Percentiles rank a stretch among this genome's conserved stretches.
phyloP scores from a whole-genome alignment of 2,797 vertebrate genomes.

The Chiroxiphia lanceolata region DNA sequence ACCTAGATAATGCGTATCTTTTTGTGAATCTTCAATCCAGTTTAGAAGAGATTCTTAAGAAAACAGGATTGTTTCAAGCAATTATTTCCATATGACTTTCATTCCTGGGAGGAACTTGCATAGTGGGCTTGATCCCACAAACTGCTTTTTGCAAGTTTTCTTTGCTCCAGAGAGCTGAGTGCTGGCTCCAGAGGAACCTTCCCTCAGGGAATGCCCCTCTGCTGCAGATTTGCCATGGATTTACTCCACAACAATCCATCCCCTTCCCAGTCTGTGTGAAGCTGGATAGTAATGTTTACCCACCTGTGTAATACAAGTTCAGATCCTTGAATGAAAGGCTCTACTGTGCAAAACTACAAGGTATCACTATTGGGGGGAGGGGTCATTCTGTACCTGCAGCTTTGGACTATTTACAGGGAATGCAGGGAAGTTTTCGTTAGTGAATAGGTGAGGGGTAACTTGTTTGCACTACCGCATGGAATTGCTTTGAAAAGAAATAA shows the following conservation, averaged over 20 bases:
- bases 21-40: background rate
- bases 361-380: background rate
- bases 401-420: background rate
- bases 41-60: background rate
- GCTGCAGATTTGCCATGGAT: background rate
- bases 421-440: background rate
- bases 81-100: background rate
- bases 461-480: background rate
- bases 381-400: background rate
- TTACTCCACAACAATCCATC: background rate
- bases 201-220: background rate
- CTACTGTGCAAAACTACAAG: slow-evolving; percentile 15
- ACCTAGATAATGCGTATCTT: background rate
- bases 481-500: background rate
- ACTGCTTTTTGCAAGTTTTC: background rate
- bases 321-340: slow-evolving; percentile 40
- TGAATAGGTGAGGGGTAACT: background rate
- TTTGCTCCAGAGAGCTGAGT: background rate
- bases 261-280: background rate
- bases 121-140: background rate
- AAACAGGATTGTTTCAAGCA: background rate
- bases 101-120: background rate
- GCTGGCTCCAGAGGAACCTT: background rate
- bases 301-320: slow-evolving; percentile 41
- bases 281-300: slow-evolving; percentile 45